Conservation (phyloP, 2,888 invertebrate genomes). For the Camptogramma bilineatum region DNA sequence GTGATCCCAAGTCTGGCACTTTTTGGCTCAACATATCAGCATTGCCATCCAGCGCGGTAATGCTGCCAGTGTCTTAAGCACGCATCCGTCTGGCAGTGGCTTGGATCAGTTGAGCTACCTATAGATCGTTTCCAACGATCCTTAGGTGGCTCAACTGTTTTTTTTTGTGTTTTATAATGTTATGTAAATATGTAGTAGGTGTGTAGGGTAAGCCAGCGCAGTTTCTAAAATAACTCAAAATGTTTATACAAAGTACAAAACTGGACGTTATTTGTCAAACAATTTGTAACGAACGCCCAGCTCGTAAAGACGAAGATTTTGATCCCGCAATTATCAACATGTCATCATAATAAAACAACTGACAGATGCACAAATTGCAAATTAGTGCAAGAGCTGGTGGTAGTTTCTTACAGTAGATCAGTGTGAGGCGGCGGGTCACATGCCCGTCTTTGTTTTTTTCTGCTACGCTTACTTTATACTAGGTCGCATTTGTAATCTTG, state of each 20-base stretch:
- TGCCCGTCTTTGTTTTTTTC: conserved; percentile 58
- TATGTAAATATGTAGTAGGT: too few species aligned
- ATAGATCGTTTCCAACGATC: too few species aligned
- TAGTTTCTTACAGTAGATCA: conserved; percentile 47
- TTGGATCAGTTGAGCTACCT: too few species aligned
- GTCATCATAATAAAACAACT: not conserved
- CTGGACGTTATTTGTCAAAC: not conserved
- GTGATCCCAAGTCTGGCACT: too few species aligned
- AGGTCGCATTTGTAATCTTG: conserved; percentile 79
- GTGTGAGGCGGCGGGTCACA: conserved; percentile 55
- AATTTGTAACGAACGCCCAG: not conserved
- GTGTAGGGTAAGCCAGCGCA: too few species aligned
- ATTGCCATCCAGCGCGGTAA: too few species aligned
- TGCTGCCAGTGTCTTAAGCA: too few species aligned
- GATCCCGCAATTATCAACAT: not conserved
- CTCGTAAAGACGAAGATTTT: not conserved
- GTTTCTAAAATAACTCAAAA: not conserved
- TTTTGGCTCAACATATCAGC: too few species aligned
- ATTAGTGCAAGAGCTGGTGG: not conserved
- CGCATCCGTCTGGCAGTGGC: too few species aligned
- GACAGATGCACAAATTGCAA: not conserved
- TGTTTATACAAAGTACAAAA: not conserved
- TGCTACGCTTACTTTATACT: conserved; percentile 81
- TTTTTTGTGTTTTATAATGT: too few species aligned
- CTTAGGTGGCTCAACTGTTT: too few species aligned